A percentile compares a stretch with the other conserved stretches of the same genome.
These are phyloP conservation scores for Desmophyllum pertusum DNA, from an alignment of 92 coral and sea anemone genomes.

Conservation along the genomic window DNA sequence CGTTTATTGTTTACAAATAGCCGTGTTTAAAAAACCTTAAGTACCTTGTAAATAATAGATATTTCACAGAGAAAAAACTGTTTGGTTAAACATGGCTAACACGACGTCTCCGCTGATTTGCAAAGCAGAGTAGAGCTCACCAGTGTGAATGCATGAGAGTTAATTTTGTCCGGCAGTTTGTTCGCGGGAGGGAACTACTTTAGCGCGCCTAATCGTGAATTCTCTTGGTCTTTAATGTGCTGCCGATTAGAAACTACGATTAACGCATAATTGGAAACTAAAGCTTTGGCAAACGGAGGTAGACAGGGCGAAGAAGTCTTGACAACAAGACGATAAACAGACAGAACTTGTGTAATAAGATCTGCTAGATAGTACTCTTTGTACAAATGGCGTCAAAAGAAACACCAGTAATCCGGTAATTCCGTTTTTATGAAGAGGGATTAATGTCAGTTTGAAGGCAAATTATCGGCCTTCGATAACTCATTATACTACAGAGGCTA, in stretches of 20 bases:
- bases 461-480: slow-evolving; percentile 26
- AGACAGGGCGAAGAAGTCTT: slow-evolving; percentile 36
- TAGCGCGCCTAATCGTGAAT: slow-evolving; percentile 11
- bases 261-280: slow-evolving; percentile 66
- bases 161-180: background rate
- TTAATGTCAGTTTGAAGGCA: slow-evolving; percentile 60
- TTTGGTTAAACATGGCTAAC: slow-evolving; percentile 23
- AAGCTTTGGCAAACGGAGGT: slow-evolving; percentile 55
- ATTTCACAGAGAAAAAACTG: slow-evolving; percentile 44
- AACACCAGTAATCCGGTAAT: slow-evolving; percentile 66
- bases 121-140: background rate
- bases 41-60: slow-evolving; percentile 67
- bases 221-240: slow-evolving; percentile 20
- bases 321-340: slow-evolving; percentile 21
- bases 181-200: slow-evolving; percentile 6
- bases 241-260: slow-evolving; percentile 39
- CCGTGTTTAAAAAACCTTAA: slow-evolving; percentile 72
- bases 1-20: slow-evolving; percentile 69
- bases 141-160: background rate
- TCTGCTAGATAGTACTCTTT: slow-evolving; percentile 11
- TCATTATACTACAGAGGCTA: slow-evolving; percentile 6
- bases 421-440: slow-evolving; percentile 70
- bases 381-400: slow-evolving; percentile 16
- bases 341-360: slow-evolving; percentile 25
- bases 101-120: background rate